Conservation (phyloP, 2,888 invertebrate species). For the Drosophila histrio region DNA sequence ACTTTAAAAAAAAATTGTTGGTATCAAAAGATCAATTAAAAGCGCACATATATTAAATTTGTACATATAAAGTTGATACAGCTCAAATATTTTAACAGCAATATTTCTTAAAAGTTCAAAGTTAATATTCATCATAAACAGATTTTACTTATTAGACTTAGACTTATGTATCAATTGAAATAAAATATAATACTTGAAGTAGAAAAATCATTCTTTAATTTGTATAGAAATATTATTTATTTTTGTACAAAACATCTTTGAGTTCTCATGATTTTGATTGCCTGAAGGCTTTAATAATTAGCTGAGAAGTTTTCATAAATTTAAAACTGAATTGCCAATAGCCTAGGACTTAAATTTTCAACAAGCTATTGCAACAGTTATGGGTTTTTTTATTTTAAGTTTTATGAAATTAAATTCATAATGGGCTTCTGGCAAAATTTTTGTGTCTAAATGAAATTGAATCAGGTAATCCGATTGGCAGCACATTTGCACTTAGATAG, state of each 20-base stretch:
- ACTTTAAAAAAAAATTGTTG: not conserved
- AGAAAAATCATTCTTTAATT: too few species aligned
- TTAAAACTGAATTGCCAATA: not conserved
- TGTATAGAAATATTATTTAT: too few species aligned
- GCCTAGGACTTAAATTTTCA: not conserved
- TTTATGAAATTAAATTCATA: slow-evolving; percentile 26
- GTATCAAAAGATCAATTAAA: not conserved
- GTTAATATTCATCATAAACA: too few species aligned
- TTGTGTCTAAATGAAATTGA: slow-evolving; percentile 29
- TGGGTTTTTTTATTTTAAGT: too few species aligned
- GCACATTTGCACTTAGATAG: slow-evolving; percentile 6
- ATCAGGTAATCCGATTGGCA: slow-evolving; percentile 1
- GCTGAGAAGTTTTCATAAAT: not conserved
- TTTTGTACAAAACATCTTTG: not conserved
- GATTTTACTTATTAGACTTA: too few species aligned
- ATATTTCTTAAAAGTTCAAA: too few species aligned
- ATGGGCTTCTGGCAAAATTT: slow-evolving; percentile 33
- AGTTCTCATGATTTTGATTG: not conserved
- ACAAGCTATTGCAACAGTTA: not conserved
- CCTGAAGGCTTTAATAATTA: not conserved
- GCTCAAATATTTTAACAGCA: too few species aligned
- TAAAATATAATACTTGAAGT: too few species aligned
- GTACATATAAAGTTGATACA: not conserved
- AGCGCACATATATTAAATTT: not conserved
- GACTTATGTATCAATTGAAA: too few species aligned